A percentile compares a stretch with the other conserved stretches of the same genome.
Conservation (phyloP, 2,888 invertebrate genomes). For the Chamaedrilus cognettii region DNA sequence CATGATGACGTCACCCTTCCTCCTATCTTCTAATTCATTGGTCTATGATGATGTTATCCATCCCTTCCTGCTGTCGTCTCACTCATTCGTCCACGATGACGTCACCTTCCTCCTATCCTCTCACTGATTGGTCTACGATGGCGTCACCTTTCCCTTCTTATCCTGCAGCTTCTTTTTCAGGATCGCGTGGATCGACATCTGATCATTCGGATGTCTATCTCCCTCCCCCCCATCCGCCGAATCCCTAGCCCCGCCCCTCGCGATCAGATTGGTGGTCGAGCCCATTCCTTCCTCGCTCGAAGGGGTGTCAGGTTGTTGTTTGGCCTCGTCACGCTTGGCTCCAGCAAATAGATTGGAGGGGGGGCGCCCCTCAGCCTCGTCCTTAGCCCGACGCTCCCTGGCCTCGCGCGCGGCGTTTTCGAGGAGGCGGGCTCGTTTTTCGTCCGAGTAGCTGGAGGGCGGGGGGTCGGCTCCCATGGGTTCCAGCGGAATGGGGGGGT, state of each 20-base stretch:
- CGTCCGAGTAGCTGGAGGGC: slow-evolving; percentile 3
- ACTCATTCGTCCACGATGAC: no score
- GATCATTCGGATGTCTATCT: background rate
- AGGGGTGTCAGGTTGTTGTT: background rate
- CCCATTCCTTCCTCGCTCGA: background rate
- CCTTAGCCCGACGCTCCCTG: slow-evolving; percentile 14
- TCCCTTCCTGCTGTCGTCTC: no score
- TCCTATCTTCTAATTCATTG: no score
- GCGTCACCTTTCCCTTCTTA: slow-evolving; percentile 23
- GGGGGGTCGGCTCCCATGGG: background rate
- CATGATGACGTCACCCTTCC: no score
- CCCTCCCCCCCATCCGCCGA: background rate
- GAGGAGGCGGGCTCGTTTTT: slow-evolving; percentile 25
- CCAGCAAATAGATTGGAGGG: slow-evolving; percentile 6
- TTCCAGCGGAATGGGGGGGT: no score
- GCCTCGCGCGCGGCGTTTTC: slow-evolving; percentile 28
- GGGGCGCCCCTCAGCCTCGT: slow-evolving; percentile 10
- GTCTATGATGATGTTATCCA: no score
- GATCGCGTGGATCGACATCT: slow-evolving; percentile 30
- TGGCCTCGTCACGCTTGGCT: slow-evolving; percentile 4
- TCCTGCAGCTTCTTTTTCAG: slow-evolving; percentile 27
- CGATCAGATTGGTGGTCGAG: slow-evolving; percentile 26
- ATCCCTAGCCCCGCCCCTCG: background rate
- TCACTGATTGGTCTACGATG: slow-evolving; percentile 26
- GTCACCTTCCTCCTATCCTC: no score